phyloP scores from a whole-genome alignment of 2,888 invertebrate genomes.

The Frankliniella intonsa region DNA sequence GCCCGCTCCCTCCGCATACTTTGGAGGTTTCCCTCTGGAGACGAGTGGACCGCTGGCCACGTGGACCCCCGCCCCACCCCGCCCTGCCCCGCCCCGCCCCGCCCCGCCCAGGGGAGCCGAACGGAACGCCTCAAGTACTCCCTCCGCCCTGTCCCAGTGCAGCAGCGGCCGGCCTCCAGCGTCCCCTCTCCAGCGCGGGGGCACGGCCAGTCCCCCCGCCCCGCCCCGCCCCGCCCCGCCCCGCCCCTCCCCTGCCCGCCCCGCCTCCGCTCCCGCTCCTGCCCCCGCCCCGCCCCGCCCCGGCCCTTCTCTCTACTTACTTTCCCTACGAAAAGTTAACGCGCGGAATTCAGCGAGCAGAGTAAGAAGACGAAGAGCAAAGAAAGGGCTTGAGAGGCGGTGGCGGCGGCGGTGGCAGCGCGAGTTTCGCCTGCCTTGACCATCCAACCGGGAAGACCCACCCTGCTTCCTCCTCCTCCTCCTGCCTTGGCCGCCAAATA shows the following conservation, averaged over 20 bases:
- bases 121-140: no score
- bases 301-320: background rate
- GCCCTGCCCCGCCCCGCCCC: no score
- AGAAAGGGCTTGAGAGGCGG: background rate
- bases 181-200: no score
- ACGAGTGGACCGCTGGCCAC: no score
- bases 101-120: no score
- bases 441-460: background rate
- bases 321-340: constrained; percentile 10
- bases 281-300: background rate
- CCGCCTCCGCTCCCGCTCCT: background rate
- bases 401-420: background rate
- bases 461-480: background rate
- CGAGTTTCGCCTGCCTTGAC: background rate
- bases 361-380: background rate
- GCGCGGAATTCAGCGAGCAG: background rate
- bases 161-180: no score
- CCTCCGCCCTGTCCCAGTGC: no score
- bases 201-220: background rate
- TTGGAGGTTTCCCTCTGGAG: no score
- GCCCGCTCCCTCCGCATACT: no score
- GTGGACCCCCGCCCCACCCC: no score
- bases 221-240: background rate
- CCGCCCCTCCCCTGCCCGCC: background rate
- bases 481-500: background rate